Base-by-base conservation (phyloP, 2,888 invertebrate species). In the Rhagium mordax region DNA sequence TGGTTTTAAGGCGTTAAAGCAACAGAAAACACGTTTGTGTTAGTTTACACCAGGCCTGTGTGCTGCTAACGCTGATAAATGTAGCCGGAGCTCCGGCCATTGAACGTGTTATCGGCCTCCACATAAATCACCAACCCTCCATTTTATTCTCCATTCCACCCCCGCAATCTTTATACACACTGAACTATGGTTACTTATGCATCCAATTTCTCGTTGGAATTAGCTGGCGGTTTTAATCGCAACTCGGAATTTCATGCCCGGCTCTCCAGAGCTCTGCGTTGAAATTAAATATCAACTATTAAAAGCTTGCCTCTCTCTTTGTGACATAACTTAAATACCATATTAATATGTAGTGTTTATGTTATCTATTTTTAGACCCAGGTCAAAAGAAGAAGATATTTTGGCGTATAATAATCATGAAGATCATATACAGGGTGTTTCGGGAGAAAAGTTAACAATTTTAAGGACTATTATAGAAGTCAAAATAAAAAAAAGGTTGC, bases 21-120 rank as follows among this genome's bases (percentile, higher is more conserved):
- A 57, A 59, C 65, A 64, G 59, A 65, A 59, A 71, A 71, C 65
- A 57, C 62, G 65, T 71, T 71, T 65, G 71, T 65, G 65, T 71
- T 71, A 71, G 53, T 71, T 64, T 53, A 65, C 71, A 71, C 61
- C 59, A 51, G 55, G 24, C 67, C 66, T 51, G 67, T 70, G 72
- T 70, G 74, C 77, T 72, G 72, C 74, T 79, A 81, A 81, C 78
- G 71, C 76, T 81, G 81, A 81, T 81, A 81, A 81, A 81, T 81
- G 81, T 79, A 73, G 74, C 72, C 72, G 68, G 70, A 71, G 74
- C 79, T 72, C 71, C 80, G 80, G 80, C 78, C 80, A 81, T 78
- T 79, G 79, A 80, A 81, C 81, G 80, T 76, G 76, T 77, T 81
- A 80, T 81, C 79, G 80, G 77, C 62, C 74, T 72, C 61, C n/a